Conservation (phyloP, 2,888 invertebrate genomes). For the Selenia dentaria region DNA sequence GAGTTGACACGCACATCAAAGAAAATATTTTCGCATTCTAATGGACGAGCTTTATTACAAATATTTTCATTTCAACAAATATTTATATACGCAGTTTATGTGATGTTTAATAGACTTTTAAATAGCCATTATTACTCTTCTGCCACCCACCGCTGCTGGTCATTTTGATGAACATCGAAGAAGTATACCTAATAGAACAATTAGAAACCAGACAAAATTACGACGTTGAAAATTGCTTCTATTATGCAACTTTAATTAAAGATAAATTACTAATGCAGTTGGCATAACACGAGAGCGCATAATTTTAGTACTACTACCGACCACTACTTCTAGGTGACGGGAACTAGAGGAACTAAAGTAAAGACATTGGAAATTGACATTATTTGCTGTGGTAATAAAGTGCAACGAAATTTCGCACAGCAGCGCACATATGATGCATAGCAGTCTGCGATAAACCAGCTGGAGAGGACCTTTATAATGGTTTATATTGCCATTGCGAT, state of each 20-base stretch:
- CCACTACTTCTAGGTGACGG: neutral
- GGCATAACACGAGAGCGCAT: conserved; percentile 8
- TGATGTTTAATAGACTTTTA: conserved; percentile 11
- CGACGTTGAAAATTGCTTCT: neutral
- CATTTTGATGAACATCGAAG: conserved; percentile 4
- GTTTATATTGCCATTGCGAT: conserved; percentile 14
- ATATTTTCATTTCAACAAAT: conserved; percentile 19
- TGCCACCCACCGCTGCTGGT: conserved; percentile 4
- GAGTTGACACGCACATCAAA: conserved; percentile 26
- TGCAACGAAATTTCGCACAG: conserved; percentile 7
- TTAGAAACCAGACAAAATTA: neutral
- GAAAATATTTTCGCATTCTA: conserved; percentile 22
- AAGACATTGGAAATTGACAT: conserved; percentile 5
- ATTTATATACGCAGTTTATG: conserved; percentile 10
- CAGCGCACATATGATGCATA: neutral
- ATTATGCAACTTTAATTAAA: conserved; percentile 11
- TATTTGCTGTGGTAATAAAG: conserved; percentile 4
- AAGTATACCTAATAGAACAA: neutral
- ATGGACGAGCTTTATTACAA: conserved; percentile 11
- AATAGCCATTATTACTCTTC: conserved; percentile 13
- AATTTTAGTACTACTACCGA: neutral
- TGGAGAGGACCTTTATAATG: neutral
- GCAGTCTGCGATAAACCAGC: conserved; percentile 5
- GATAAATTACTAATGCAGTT: conserved; percentile 7
- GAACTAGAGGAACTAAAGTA: conserved; percentile 1